These are phyloP conservation scores for Spinibarbus caldwelli DNA, from an alignment of 2,797 vertebrate genomes.

Conservation along the genomic window DNA sequence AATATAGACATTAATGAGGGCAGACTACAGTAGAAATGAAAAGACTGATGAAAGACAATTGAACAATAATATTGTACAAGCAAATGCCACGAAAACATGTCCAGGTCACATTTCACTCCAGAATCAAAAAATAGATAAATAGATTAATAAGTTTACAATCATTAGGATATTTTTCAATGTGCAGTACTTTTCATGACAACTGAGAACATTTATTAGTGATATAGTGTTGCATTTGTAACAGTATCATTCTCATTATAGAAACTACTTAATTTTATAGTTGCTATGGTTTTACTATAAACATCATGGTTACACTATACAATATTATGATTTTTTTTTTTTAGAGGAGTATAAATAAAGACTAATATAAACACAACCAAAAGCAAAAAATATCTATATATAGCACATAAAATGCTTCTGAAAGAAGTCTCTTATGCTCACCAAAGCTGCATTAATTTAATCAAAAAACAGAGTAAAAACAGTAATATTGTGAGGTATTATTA, in stretches of 20 bases:
- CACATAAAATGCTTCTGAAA: not conserved
- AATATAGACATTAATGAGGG: not conserved
- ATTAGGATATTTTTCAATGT: not conserved
- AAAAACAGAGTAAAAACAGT: not conserved
- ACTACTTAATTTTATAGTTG: not conserved
- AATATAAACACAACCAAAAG: not conserved
- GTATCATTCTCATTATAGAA: not conserved
- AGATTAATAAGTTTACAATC: not conserved
- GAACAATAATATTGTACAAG: not conserved
- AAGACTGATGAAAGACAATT: not conserved
- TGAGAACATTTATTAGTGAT: not conserved
- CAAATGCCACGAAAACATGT: not conserved
- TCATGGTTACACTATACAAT: not conserved
- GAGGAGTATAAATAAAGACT: not conserved
- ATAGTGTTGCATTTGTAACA: not conserved
- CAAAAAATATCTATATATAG: not conserved
- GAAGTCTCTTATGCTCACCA: not conserved
- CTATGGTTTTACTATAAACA: too few relatives aligned
- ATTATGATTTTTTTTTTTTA: not conserved
- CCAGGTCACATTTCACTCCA: not conserved
- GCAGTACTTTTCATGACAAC: not conserved
- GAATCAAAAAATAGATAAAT: not conserved
- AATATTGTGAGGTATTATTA: not conserved
- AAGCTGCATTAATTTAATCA: not conserved
- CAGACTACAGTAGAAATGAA: not conserved